These are phyloP conservation scores for Chamaea fasciata DNA, from an alignment of 2,113 vertebrate genomes.

Conservation along the genomic window DNA sequence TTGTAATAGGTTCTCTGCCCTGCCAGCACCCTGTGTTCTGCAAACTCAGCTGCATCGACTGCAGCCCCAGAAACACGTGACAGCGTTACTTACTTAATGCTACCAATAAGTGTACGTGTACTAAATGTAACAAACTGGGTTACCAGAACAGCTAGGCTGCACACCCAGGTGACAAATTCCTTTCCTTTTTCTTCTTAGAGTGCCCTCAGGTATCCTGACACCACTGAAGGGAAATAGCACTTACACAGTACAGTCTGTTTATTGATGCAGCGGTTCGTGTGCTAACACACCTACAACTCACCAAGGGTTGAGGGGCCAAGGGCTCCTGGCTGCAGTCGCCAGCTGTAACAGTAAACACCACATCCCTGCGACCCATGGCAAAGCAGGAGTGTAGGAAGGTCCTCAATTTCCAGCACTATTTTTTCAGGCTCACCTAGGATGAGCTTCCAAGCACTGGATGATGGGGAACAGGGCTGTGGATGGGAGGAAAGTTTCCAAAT, in stretches of 20 bases:
- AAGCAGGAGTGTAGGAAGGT: not conserved
- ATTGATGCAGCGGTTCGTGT: not conserved
- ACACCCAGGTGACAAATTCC: not conserved
- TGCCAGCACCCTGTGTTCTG: not conserved
- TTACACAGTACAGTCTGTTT: not conserved
- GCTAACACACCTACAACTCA: not conserved
- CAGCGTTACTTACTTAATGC: not conserved
- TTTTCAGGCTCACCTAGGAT: not conserved
- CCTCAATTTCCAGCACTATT: not conserved
- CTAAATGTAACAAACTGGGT: not conserved
- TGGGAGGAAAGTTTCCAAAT: not conserved
- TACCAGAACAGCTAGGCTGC: not conserved
- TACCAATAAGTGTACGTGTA: not conserved
- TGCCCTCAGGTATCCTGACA: not conserved
- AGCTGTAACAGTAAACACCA: not conserved
- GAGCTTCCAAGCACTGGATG: not conserved
- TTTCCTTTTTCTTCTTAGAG: not conserved
- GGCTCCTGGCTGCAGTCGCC: rapidly evolving
- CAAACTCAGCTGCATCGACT: not conserved
- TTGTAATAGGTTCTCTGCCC: not conserved
- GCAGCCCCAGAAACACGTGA: not conserved
- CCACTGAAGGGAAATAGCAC: not conserved
- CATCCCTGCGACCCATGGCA: not conserved
- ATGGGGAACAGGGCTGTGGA: rapidly evolving
- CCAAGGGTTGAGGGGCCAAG: not conserved